Evolutionary conservation across 2,797 vertebrate genomes (phyloP), one percentile per base, ranked within the genome.

Genomic region (Meda fulgida): DNA sequence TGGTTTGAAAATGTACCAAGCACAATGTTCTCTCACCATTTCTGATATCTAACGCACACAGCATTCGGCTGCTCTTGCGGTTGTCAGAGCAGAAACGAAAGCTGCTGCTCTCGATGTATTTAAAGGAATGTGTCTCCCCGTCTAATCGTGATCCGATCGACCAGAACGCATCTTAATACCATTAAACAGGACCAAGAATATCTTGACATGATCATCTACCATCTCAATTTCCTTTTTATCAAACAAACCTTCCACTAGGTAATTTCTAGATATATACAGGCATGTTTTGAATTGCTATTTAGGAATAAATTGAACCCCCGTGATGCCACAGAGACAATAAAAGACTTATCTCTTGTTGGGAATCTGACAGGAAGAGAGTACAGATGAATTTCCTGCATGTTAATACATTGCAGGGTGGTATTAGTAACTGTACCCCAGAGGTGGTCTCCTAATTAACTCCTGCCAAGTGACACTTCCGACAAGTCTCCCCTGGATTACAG

Each of bases 401-500:
- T 90, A 89, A 85, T 83, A 85, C 75, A 53, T 76, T 84, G 80
- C 65, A 14, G 72, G 80, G 80, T 80, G 88, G 85, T 89, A 89
- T 90, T 89, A 84, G 88, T 84, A 85, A 85, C 80, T 84, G 66
- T 80, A 84, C 88, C 89, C 88, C 78, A 87, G 86, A 88, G 88
- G 87, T 85, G 85, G 71, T 55, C 77, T 79, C 82, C 88, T 90
- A 89, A 90, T 90, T 89, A 90, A 89, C 86, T 85, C 46, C 87
- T 87, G 84, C 89, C 85, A 88, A 89, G 86, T 90, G 86, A 86
- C 86, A 90, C 87, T 85, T 89, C 86, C 84, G 86, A 86, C 83
- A 86, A 90, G 82, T 85, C 83, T 88, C 86, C 81, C 80, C 78
- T 85, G 88, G 85, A 90, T 89, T 89, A 84, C 85, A 86, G 13